phyloP scores from a whole-genome alignment of 1,140 invertebrate genomes.

The Piezodorus guildinii region DNA sequence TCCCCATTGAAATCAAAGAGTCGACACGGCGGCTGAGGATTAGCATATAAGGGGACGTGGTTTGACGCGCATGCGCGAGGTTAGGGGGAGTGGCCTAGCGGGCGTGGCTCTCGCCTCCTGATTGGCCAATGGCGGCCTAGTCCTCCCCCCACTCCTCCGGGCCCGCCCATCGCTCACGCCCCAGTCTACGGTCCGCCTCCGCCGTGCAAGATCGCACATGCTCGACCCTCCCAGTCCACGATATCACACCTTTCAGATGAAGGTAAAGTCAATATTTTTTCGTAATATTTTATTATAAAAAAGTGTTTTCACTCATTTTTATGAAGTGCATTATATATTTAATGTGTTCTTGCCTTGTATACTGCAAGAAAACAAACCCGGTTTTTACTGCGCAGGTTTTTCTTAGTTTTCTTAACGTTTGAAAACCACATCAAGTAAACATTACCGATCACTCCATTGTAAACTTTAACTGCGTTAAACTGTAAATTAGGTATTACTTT shows the following conservation, averaged over 20 bases:
- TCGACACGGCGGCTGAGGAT: neutral
- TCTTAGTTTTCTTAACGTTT: too few species aligned
- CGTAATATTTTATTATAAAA: too few species aligned
- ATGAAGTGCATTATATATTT: too few species aligned
- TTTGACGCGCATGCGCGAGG: neutral
- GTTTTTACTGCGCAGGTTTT: too few species aligned
- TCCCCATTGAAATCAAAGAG: conserved; percentile 5
- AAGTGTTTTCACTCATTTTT: too few species aligned
- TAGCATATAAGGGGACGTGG: neutral
- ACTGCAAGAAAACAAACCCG: too few species aligned
- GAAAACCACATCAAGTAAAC: too few species aligned
- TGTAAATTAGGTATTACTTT: too few species aligned
- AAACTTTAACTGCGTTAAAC: too few species aligned
- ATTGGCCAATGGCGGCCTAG: neutral
- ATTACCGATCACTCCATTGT: too few species aligned
- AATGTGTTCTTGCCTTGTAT: too few species aligned
- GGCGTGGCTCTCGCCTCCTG: neutral
- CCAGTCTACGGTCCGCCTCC: neutral
- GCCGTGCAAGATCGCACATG: neutral
- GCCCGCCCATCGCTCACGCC: conserved; percentile 3
- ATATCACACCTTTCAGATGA: conserved; percentile 9
- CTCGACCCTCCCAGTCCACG: conserved; percentile 3
- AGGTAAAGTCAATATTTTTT: neutral
- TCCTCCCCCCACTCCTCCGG: neutral
- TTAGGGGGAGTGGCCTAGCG: neutral